These are phyloP conservation scores for Eristalis pertinax DNA, from an alignment of 2,888 invertebrate species.

Conservation along the genomic window DNA sequence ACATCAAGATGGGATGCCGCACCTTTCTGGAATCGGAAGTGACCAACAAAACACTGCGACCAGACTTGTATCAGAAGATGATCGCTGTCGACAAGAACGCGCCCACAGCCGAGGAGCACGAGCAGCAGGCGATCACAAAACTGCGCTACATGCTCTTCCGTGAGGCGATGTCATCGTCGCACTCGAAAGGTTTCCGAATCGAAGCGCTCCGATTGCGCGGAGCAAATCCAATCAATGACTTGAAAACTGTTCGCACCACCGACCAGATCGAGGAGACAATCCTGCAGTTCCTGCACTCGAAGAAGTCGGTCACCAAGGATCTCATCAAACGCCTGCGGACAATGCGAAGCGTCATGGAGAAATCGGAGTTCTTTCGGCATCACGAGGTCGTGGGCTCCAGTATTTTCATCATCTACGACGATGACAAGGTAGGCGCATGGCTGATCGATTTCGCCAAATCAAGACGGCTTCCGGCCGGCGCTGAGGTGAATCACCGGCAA, in stretches of 20 bases:
- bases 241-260: slow-evolving; percentile 92
- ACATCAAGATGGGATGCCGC: slow-evolving; percentile 97
- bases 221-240: slow-evolving; percentile 90
- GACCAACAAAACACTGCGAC: slow-evolving; percentile 90
- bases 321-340: slow-evolving; percentile 88
- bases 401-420: slow-evolving; percentile 96
- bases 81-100: slow-evolving; percentile 93
- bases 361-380: slow-evolving; percentile 90
- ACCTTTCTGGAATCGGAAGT: slow-evolving; percentile 98
- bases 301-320: slow-evolving; percentile 85
- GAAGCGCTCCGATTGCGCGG: slow-evolving; percentile 96
- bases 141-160: slow-evolving; percentile 98
- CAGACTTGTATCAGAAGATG: slow-evolving; percentile 98
- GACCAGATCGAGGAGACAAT: slow-evolving; percentile 89
- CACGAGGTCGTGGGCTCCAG: slow-evolving; percentile 98
- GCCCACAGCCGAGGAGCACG: slow-evolving; percentile 92
- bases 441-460: slow-evolving; percentile 99
- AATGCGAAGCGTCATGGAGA: slow-evolving; percentile 90
- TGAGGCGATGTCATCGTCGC: slow-evolving; percentile 95
- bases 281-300: slow-evolving; percentile 87
- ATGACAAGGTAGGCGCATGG: slow-evolving; percentile 94
- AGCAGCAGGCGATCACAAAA: slow-evolving; percentile 93
- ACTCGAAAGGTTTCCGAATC: slow-evolving; percentile 95
- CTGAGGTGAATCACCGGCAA: slow-evolving; percentile 88
- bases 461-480: slow-evolving; percentile 86